phyloP scores from a whole-genome alignment of 2,888 invertebrate species.

The Dolichomitus sp. region DNA sequence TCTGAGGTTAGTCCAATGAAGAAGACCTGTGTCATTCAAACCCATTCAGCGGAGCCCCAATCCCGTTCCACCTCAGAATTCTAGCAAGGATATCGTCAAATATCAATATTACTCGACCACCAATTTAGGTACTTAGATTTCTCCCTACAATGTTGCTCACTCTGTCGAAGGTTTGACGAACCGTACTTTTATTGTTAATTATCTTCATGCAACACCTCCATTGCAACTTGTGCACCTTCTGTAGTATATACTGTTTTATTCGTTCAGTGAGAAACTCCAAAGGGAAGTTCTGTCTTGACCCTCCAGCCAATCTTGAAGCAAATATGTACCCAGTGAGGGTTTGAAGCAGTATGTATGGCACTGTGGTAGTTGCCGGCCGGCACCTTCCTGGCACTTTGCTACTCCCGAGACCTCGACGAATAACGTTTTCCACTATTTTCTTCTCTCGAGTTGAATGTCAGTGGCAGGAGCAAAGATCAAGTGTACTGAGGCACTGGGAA shows the following conservation, averaged over 20 bases:
- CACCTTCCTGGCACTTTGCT: constrained; percentile 41
- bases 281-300: constrained; percentile 14
- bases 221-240: background rate
- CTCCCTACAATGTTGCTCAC: background rate
- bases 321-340: constrained; percentile 43
- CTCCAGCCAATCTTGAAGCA: constrained; percentile 50
- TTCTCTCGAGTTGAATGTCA: constrained; percentile 58
- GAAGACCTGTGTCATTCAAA: no score
- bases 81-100: no score
- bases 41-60: no score
- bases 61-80: no score
- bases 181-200: background rate
- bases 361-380: constrained; percentile 20
- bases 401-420: constrained; percentile 39
- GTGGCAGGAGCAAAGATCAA: constrained; percentile 64
- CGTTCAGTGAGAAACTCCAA: background rate
- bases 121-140: background rate
- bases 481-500: constrained; percentile 46
- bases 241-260: constrained; percentile 36
- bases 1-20: no score
- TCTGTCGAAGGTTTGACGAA: background rate
- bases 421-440: constrained; percentile 62
- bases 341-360: constrained; percentile 19
- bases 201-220: background rate
- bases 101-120: background rate